phyloP scores from a whole-genome alignment of 2,888 invertebrate species.

The Beris chalybata region DNA sequence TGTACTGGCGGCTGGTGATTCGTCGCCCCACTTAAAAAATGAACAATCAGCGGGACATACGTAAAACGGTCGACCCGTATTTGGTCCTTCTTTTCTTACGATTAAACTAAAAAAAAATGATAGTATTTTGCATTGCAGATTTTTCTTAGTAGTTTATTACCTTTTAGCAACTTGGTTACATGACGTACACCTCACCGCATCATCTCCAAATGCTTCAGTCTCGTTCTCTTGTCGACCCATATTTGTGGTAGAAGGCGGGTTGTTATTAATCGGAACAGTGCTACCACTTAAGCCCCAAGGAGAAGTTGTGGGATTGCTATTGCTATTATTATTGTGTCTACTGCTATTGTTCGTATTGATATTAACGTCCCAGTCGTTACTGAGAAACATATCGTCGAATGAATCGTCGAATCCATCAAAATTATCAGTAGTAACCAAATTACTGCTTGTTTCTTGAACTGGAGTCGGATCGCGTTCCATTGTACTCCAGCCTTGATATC shows the following conservation, averaged over 20 bases:
- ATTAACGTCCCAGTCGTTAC: slow-evolving; percentile 17
- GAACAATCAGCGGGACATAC: too few species aligned
- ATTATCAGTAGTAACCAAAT: not conserved
- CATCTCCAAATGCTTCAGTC: not conserved
- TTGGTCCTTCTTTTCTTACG: slow-evolving; percentile 1
- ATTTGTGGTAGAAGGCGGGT: too few species aligned
- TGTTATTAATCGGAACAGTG: not conserved
- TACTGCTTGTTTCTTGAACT: not conserved
- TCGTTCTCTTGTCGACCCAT: not conserved
- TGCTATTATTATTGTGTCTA: not conserved
- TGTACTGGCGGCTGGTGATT: too few species aligned
- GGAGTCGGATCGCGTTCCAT: not conserved
- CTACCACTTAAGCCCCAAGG: slow-evolving; percentile 1
- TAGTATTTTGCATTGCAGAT: too few species aligned
- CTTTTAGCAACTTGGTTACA: slow-evolving; percentile 14
- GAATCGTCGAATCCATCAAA: not conserved
- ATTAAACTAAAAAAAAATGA: not conserved
- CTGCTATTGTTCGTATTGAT: not conserved
- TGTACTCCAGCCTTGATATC: slow-evolving; percentile 25
- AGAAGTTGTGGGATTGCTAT: not conserved
- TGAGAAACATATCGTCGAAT: slow-evolving; percentile 10
- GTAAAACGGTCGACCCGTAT: too few species aligned
- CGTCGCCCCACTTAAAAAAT: too few species aligned
- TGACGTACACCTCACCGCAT: not conserved
- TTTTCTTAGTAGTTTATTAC: not conserved